Base-by-base conservation (phyloP, 2,888 invertebrate species). In the Amphipyra tragopoginis region DNA sequence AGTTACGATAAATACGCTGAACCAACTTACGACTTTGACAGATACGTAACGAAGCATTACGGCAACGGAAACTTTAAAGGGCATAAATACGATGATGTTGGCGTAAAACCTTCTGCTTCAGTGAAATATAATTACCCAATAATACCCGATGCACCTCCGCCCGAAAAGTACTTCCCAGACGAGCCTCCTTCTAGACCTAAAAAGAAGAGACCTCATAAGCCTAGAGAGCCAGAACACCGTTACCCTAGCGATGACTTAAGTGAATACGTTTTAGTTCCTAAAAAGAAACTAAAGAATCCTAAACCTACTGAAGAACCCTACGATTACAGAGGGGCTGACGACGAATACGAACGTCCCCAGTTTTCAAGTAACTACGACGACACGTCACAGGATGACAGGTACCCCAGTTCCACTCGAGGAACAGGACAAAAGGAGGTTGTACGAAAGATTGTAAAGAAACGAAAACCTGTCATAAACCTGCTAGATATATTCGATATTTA, bases 401-500 rank as follows among this genome's bases (percentile, higher is more conserved):
- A 87, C 57, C 83, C 83, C 10, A 80, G 84, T 45, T 85, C 90
- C 6, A 83, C 83, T 14, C 82, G 88, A 69, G 88, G 81, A 13
- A 64, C 79, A 8, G 82, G 66, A 7, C 87, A 70, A 0, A 91
- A 88, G 66, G 92, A 93, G 84, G 81, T 93, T 2, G 82, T 94
- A 5, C 82, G 89, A 48, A 94, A 93, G 85, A 83, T 94, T 48
- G 85, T 94, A 0, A 92, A 91, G 73, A 93, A 93, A 81, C 86
- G 86, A 80, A 91, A 88, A 65, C 92, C 93, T 9, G 81, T 86
- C 21, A 86, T 94, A 55, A 94, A 93, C 71, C 76, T 94, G 61
- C 80, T 94, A 86, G 94, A 94, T 72, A 91, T 94, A 68, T 90
- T 94, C 72, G 94, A 94, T 82, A 93, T 94, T 82, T 94, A 90